A percentile compares a stretch with the other conserved stretches of the same genome.
These are phyloP conservation scores for Monarcha castaneiventris DNA, from an alignment of 2,113 vertebrate species.

Conservation along the genomic window DNA sequence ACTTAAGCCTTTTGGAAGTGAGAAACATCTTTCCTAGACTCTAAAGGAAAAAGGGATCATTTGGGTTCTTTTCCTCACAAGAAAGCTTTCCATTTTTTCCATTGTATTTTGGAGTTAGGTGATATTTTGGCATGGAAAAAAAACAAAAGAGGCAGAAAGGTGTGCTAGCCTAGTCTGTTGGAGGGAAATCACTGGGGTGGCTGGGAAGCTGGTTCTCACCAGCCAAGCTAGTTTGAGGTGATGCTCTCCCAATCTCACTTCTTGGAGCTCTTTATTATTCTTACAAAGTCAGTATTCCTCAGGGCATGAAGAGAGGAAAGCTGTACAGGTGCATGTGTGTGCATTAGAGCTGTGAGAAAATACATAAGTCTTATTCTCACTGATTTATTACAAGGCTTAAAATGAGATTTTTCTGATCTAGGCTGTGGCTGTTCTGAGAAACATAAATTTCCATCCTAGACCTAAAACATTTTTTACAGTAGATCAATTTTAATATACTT, in stretches of 20 bases:
- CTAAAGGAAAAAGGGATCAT: background rate
- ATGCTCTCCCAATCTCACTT: background rate
- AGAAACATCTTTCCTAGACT: background rate
- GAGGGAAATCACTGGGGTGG: background rate
- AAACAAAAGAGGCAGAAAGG: background rate
- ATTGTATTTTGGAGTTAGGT: background rate
- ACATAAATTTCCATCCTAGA: background rate
- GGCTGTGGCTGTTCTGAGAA: background rate
- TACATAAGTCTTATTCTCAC: background rate
- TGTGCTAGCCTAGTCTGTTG: background rate
- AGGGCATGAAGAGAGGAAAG: background rate
- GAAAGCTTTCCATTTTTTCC: background rate
- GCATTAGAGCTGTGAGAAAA: background rate
- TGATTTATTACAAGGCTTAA: conserved; percentile 9
- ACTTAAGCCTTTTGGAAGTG: background rate
- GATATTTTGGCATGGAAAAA: background rate
- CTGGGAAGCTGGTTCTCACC: background rate
- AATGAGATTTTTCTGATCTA: background rate
- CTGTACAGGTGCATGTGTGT: background rate
- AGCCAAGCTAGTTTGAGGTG: background rate
- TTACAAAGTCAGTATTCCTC: background rate
- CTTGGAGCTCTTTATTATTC: background rate
- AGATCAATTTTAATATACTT: background rate
- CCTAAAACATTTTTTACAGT: background rate
- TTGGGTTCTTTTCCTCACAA: background rate